Percentiles rank a stretch among this genome's conserved stretches.
Evolutionary conservation across 2,888 invertebrate genomes (phyloP).

Genomic region (Sisyra nigra): DNA sequence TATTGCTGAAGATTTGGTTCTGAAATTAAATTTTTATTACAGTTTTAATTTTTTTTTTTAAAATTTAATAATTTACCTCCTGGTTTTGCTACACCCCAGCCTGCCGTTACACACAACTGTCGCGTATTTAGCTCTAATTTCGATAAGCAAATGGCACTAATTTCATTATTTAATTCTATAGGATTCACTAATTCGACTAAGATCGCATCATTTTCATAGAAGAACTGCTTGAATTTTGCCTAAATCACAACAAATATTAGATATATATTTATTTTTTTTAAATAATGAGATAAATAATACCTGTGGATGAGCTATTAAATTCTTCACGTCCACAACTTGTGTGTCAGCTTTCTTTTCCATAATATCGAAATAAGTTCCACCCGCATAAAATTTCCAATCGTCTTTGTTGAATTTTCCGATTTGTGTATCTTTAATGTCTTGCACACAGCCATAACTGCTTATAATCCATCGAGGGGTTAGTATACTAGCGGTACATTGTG

Average conservation of each 20-base stretch:
- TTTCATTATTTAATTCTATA: slow-evolving; percentile 31
- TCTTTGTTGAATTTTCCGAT: slow-evolving; percentile 8
- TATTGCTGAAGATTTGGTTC: slow-evolving; percentile 31
- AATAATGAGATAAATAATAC: too few relatives aligned
- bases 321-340: slow-evolving; percentile 23
- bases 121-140: slow-evolving; percentile 27
- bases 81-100: slow-evolving; percentile 37
- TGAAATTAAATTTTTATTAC: slow-evolving; percentile 16
- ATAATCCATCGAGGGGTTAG: slow-evolving; percentile 32
- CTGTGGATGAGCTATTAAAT: slow-evolving; percentile 36
- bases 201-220: slow-evolving; percentile 39
- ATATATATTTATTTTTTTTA: too few relatives aligned
- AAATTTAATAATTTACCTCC: slow-evolving; percentile 22
- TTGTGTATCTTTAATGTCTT: slow-evolving; percentile 10
- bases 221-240: slow-evolving; percentile 37
- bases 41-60: not conserved
- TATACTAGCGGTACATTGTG: slow-evolving; percentile 31
- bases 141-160: slow-evolving; percentile 40
- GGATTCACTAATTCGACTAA: slow-evolving; percentile 34
- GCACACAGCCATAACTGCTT: slow-evolving; percentile 31
- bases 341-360: slow-evolving; percentile 20
- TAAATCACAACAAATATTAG: slow-evolving; percentile 15
- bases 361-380: slow-evolving; percentile 23
- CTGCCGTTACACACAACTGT: slow-evolving; percentile 38
- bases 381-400: slow-evolving; percentile 24